phyloP scores from a whole-genome alignment of 2,113 vertebrate species.

The Butorides virescens region DNA sequence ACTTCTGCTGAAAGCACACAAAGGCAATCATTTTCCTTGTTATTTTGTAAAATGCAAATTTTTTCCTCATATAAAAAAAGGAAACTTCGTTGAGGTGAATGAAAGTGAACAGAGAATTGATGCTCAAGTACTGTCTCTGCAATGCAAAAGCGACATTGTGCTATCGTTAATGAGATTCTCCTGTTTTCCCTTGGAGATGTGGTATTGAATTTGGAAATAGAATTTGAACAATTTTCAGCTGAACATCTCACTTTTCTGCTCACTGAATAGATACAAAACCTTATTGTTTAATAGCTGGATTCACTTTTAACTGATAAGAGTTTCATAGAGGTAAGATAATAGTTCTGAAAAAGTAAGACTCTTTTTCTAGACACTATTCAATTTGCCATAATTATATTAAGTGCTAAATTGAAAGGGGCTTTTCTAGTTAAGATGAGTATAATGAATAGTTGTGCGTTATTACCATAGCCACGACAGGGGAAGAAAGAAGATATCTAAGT shows the following conservation, averaged over 20 bases:
- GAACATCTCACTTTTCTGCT: constrained; percentile 16
- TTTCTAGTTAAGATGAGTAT: constrained; percentile 20
- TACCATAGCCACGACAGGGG: background rate
- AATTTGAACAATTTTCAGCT: constrained; percentile 1
- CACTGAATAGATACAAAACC: background rate
- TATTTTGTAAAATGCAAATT: background rate
- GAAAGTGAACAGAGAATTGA: background rate
- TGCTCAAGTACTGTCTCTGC: background rate
- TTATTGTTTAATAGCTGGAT: constrained; percentile 14
- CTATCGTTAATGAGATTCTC: background rate
- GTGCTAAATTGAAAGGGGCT: constrained; percentile 41
- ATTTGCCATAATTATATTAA: constrained; percentile 43
- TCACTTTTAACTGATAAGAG: constrained; percentile 5
- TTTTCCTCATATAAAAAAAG: background rate
- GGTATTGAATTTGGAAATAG: constrained; percentile 4
- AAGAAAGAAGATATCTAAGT: background rate
- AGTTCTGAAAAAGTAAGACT: background rate
- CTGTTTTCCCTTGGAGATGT: background rate
- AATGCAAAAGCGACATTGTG: background rate
- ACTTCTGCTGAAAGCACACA: background rate
- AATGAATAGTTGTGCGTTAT: constrained; percentile 4
- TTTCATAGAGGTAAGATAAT: constrained; percentile 3
- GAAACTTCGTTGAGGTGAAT: background rate
- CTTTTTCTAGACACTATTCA: constrained; percentile 17
- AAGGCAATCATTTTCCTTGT: background rate